Conservation (phyloP, 2,888 invertebrate species). For the Epicampocera succincta region DNA sequence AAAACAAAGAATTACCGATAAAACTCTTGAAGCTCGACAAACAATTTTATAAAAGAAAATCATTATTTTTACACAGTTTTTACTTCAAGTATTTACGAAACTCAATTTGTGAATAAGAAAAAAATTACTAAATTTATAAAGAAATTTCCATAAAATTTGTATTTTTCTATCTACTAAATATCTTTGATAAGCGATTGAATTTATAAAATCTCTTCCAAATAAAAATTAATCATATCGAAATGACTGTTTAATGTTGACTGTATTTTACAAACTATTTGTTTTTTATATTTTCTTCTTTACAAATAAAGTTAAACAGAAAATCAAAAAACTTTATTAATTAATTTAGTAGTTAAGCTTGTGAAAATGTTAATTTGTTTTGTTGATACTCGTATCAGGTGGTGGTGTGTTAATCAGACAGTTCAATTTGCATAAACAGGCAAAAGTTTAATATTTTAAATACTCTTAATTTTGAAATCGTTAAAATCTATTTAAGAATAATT, state of each 20-base stretch:
- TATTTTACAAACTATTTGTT: constrained; percentile 74
- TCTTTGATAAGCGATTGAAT: constrained; percentile 24
- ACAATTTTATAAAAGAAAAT: no score
- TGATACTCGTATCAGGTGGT: not conserved
- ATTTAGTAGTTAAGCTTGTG: constrained; percentile 5
- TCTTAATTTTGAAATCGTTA: no score
- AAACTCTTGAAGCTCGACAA: no score
- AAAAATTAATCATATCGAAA: constrained; percentile 76
- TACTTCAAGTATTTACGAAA: no score
- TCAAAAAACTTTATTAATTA: constrained; percentile 20
- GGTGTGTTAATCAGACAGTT: not conserved
- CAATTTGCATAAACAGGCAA: constrained; percentile 13
- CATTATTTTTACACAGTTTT: no score
- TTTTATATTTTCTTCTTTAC: not conserved
- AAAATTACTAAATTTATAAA: no score
- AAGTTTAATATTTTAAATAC: no score
- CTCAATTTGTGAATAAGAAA: no score
- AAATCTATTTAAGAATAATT: no score
- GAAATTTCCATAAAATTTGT: no score
- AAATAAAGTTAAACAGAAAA: constrained; percentile 12
- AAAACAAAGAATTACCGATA: no score
- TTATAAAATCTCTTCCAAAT: constrained; percentile 73
- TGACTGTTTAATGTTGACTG: constrained; percentile 81
- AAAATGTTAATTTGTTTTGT: constrained; percentile 11
- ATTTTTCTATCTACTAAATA: no score